Conservation (phyloP, 2,113 vertebrate genomes). For the Pachypanchax playfairii region DNA sequence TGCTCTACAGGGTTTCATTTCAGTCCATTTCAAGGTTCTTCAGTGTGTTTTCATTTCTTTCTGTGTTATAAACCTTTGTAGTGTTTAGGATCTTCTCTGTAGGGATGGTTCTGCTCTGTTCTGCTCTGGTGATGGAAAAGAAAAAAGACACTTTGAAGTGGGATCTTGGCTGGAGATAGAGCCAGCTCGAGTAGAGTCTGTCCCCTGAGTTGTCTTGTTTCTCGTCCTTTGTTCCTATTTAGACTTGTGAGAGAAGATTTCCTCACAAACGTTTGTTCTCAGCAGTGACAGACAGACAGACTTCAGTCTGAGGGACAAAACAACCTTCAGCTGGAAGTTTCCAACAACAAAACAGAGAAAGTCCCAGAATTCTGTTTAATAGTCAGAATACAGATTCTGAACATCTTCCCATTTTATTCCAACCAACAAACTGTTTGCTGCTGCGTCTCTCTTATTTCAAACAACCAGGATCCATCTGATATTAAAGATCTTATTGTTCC, state of each 20-base stretch:
- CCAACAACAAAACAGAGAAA: no score
- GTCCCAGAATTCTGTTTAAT: no score
- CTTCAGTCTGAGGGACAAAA: conserved; percentile 8
- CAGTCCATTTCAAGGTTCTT: background rate
- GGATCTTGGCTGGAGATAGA: conserved; percentile 4
- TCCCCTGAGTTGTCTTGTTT: background rate
- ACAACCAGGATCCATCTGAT: no score
- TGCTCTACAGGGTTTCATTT: conserved; percentile 12
- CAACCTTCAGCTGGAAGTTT: conserved; percentile 8
- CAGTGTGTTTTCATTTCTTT: background rate
- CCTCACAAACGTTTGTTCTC: background rate
- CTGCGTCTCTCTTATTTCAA: no score
- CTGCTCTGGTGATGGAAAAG: background rate
- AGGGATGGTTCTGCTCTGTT: background rate
- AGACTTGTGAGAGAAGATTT: conserved; percentile 6
- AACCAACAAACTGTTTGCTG: no score
- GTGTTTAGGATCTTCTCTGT: background rate
- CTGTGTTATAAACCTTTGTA: background rate
- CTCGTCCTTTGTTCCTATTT: conserved; percentile 11
- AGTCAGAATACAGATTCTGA: background rate
- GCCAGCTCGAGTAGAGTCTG: background rate
- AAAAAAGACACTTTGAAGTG: background rate
- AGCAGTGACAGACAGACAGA: background rate
- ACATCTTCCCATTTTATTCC: background rate
- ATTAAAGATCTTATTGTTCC: no score